phyloP scores from a whole-genome alignment of 2,888 invertebrate genomes.

The Cheilosia vulpina region DNA sequence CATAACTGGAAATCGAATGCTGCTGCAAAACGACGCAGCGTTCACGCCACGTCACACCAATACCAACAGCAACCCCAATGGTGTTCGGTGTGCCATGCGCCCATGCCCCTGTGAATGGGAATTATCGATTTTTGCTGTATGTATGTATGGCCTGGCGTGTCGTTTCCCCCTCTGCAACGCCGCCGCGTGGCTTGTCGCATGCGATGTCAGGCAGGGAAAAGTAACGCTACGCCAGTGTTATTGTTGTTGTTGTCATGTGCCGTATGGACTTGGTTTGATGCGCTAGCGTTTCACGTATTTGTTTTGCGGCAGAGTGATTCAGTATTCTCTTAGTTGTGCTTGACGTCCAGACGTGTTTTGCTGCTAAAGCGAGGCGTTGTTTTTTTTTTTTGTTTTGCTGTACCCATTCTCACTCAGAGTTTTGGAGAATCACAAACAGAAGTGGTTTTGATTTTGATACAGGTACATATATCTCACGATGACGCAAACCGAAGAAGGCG shows the following conservation, averaged over 20 bases:
- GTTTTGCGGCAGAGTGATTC: conserved; percentile 68
- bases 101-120: conserved; percentile 35
- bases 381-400: conserved; percentile 5
- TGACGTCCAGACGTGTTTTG: conserved; percentile 53
- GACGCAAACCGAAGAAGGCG: conserved; percentile 52
- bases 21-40: conserved; percentile 52
- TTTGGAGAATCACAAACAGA: not conserved
- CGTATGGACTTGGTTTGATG: conserved; percentile 56
- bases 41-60: conserved; percentile 50
- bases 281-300: conserved; percentile 73
- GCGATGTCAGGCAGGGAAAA: conserved; percentile 42
- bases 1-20: conserved; percentile 26
- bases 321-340: conserved; percentile 46
- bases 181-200: conserved; percentile 57
- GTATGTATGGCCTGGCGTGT: conserved; percentile 50
- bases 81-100: conserved; percentile 1
- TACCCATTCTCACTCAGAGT: not conserved
- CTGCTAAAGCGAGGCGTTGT: conserved; percentile 18
- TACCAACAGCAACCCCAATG: conserved; percentile 7
- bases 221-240: conserved; percentile 30
- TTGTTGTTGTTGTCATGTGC: conserved; percentile 55
- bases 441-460: not conserved
- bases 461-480: conserved; percentile 9
- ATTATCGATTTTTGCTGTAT: conserved; percentile 65
- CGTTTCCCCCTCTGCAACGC: conserved; percentile 48